A percentile compares a stretch with the other conserved stretches of the same genome.
Evolutionary conservation across 2,797 vertebrate species (phyloP).

Genomic region (Sparidentex hasta): DNA sequence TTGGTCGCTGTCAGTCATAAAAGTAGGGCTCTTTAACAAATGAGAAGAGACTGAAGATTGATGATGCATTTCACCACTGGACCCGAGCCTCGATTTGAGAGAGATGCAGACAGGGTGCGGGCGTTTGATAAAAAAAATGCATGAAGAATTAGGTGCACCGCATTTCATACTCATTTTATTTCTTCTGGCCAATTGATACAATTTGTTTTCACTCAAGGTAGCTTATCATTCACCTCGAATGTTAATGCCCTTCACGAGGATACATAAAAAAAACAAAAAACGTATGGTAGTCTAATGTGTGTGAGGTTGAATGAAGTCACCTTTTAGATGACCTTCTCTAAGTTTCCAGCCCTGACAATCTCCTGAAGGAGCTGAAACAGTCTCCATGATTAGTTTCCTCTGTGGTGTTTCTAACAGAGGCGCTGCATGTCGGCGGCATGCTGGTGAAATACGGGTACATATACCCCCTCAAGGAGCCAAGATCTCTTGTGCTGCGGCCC

Average conservation of each 20-base stretch:
- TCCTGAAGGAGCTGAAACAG: neutral
- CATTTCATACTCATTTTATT: neutral
- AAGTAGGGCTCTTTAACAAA: conserved; percentile 57
- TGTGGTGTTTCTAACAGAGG: conserved; percentile 85
- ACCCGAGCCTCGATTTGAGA: conserved; percentile 41
- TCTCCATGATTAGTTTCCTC: neutral
- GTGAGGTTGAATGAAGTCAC: neutral
- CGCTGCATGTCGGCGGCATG: conserved; percentile 89
- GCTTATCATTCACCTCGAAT: neutral
- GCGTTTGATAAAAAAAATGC: conserved; percentile 5
- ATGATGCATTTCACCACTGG: conserved; percentile 44
- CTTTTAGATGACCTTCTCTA: neutral
- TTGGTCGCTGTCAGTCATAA: conserved; percentile 58
- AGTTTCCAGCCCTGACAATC: neutral
- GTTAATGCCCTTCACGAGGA: neutral
- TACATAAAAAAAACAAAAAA: neutral
- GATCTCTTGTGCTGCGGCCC: conserved; percentile 82
- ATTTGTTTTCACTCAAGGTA: conserved; percentile 1
- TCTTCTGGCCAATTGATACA: neutral
- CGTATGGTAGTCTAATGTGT: neutral
- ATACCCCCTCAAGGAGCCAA: conserved; percentile 91
- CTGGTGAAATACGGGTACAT: conserved; percentile 92
- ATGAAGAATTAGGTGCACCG: neutral
- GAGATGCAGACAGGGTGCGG: conserved; percentile 20
- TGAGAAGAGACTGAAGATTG: conserved; percentile 51